Evolutionary conservation across 2,888 invertebrate genomes (phyloP), one percentile per base, ranked within the genome.

Genomic region (Campaea margaritaria): DNA sequence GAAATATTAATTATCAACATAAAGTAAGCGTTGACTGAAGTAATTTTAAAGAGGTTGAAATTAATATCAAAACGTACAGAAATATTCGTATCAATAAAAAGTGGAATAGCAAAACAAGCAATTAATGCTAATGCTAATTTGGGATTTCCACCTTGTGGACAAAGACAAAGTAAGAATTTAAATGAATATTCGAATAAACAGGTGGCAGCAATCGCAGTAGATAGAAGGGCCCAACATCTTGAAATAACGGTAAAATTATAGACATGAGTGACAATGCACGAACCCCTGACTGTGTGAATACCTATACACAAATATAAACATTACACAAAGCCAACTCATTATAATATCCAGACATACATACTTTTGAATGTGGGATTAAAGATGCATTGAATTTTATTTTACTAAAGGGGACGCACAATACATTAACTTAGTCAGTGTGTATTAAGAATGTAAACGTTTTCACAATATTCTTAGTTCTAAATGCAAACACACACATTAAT

Each of bases 231-330:
- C 55, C 82, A 86, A 68, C 86, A 73, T 69, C 77, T 91, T 61
- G 83, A 83, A 82, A 82, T 87, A 28, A 88, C 91, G 91, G 91
- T 91, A 91, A 78, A 80, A 70, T 67, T 47, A 34, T 42, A 38
- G n/a, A n/a, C n/a, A 51, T 28, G 56, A 44, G 53, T 57, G 58
- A 55, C 27, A 49, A 54, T 59, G 65, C 69, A 69, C 68, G 67
- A 62, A 51, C 49, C 52, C 45, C 9, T 39, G 13, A 46, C 43
- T 52, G 43, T 53, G 38, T 43, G 39, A 14, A 64, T 58, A 21
- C 5, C 5, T 21, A 21, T 21, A 21, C 12, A 36, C 9, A 62
- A 55, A 52, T 16, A 55, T 15, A 43, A 31, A 31, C 10, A 36
- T 54, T 31, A 49, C 34, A 54, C 11, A 42, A 10, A 52, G 16